Base-by-base conservation (phyloP, 1,140 invertebrate species). In the Ceratina japonica region DNA sequence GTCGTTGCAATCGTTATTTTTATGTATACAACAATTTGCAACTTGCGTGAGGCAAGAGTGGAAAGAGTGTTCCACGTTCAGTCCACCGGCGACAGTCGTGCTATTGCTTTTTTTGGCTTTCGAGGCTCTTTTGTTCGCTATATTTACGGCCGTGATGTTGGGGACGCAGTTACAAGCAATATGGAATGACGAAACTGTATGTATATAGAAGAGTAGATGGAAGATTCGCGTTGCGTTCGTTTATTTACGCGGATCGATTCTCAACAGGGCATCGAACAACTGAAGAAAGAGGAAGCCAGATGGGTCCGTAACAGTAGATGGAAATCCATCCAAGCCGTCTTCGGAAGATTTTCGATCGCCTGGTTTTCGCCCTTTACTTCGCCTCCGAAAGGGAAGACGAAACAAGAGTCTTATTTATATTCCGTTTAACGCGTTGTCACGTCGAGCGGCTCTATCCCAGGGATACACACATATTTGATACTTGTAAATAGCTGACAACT, bases 121-220 rank as follows among this genome's bases (percentile, higher is more conserved):
- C 89, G 99, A 99, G 93, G 97, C 97, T 0, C 93, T 99, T 27
- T 93, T 99, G 20, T 99, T 99, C 94, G 97, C 98, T 18, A 98
- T 99, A 84, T 99, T 99, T 92, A 99, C 99, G 7, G 96, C 96
- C 44, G 98, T 99, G 12, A 99, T 99, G 99, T 95, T 99, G 87
- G 97, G 96, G 51, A 98, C 98, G 1, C 98, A 99, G 92, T 92
- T 99, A n/a, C 97, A 98, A 90, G 98, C 98, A 15, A 99, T 99
- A 89, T 99, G 98, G 95, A 97, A 98, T 89, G 99, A 99, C 93
- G 98, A 99, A 94, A 99, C 99, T 83, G 98, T 98, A 93, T 91
- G 93, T 93, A 80, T 18, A 24, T 7, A 1, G 3, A 44, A 52
- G 16, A 18, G 15, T 44, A 62, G 22, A 18, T 8, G 51, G 31